Conservation (phyloP, 2,888 invertebrate species). For the Coecobrya sp. region DNA sequence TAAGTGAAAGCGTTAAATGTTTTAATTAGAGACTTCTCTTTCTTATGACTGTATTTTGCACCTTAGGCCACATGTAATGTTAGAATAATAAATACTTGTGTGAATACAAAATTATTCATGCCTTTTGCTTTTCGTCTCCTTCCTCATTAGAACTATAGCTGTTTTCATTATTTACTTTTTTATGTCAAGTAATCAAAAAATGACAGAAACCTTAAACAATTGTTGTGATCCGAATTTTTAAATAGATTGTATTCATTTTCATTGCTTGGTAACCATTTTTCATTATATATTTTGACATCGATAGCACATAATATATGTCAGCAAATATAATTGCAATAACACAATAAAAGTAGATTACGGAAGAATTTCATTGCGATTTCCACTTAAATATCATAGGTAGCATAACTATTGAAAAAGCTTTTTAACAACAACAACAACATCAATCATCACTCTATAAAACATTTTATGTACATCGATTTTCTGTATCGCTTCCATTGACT, state of each 20-base stretch:
- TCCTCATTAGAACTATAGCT: neutral
- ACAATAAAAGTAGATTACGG: too few species aligned
- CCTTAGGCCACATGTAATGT: neutral
- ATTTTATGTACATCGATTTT: neutral
- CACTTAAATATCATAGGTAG: too few species aligned
- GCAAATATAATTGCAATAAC: too few species aligned
- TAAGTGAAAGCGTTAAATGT: constrained; percentile 79
- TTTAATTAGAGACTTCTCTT: constrained; percentile 62
- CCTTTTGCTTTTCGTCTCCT: neutral
- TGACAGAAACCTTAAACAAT: constrained; percentile 2
- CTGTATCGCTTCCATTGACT: neutral
- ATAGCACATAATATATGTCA: too few species aligned
- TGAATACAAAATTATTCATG: neutral
- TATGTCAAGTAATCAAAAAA: neutral
- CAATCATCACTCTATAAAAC: neutral
- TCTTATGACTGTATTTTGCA: neutral
- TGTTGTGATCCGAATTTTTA: neutral
- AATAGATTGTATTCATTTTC: neutral
- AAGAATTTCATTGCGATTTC: too few species aligned
- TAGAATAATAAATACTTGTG: neutral
- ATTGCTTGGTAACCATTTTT: neutral
- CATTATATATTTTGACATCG: too few species aligned
- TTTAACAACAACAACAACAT: neutral
- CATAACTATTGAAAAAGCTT: too few species aligned
- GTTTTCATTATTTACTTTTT: neutral